Evolutionary conservation across 2,888 invertebrate species (phyloP).

Genomic region (Cryptosula pallasiana): DNA sequence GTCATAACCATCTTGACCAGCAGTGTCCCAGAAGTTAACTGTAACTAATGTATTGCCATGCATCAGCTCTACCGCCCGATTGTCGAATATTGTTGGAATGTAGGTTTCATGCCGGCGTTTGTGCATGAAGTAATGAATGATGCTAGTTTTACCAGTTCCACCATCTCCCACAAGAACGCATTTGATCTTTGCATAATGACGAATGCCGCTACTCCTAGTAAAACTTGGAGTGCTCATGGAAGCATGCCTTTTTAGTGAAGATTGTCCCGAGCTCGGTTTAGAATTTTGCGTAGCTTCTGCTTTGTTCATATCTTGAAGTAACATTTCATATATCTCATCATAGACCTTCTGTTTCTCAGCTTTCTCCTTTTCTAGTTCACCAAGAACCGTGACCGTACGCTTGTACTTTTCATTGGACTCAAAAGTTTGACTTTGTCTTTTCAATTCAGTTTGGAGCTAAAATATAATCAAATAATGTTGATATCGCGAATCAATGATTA

Average conservation of each 20-base stretch:
- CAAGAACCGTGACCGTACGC: neutral
- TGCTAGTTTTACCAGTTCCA: slow-evolving; percentile 19
- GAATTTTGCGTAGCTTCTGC: neutral
- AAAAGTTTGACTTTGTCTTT: slow-evolving; percentile 15
- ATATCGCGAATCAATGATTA: too few relatives aligned
- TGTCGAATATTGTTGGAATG: slow-evolving; percentile 19
- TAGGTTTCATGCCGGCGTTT: neutral
- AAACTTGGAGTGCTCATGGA: slow-evolving; percentile 2
- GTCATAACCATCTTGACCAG: slow-evolving; percentile 19
- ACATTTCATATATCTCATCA: slow-evolving; percentile 17
- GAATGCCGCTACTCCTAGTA: neutral
- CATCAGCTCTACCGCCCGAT: neutral
- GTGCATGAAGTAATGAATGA: slow-evolving; percentile 19
- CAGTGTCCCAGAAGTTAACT: slow-evolving; percentile 20
- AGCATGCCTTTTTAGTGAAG: neutral
- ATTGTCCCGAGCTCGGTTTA: neutral
- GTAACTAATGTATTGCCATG: slow-evolving; percentile 7
- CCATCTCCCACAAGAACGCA: slow-evolving; percentile 18
- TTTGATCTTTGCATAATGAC: slow-evolving; percentile 20
- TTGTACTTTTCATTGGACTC: slow-evolving; percentile 11
- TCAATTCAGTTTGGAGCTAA: slow-evolving; percentile 13
- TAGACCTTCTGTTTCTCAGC: slow-evolving; percentile 22
- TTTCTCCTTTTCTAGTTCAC: slow-evolving; percentile 22
- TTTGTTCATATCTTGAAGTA: slow-evolving; percentile 11
- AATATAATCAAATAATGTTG: neutral